Evolutionary conservation across 2,797 vertebrate genomes (phyloP).

Genomic region (Florisuga fusca): DNA sequence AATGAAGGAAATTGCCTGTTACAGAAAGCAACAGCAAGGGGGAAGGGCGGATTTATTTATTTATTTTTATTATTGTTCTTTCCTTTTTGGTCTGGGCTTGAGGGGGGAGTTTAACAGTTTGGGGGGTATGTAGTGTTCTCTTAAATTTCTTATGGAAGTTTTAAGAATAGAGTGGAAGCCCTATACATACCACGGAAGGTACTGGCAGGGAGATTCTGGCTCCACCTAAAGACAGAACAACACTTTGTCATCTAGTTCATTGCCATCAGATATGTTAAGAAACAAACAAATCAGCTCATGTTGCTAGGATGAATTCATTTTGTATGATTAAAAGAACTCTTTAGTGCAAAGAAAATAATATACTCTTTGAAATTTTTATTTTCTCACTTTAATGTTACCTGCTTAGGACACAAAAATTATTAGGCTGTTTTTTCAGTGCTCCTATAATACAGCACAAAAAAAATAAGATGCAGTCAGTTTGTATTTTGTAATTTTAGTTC

Average conservation of each 20-base stretch:
- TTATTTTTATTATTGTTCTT: no score
- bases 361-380: background rate
- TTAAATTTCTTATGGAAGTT: background rate
- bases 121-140: background rate
- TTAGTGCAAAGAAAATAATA: background rate
- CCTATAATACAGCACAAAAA: background rate
- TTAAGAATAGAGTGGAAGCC: background rate
- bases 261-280: background rate
- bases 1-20: background rate
- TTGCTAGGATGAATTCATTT: background rate
- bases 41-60: background rate
- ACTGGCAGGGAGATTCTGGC: background rate
- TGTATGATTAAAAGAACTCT: background rate
- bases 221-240: constrained; percentile 27
- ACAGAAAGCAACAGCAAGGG: background rate
- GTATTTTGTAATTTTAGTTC: background rate
- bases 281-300: background rate
- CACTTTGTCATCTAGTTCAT: background rate
- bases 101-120: background rate
- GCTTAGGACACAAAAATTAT: background rate
- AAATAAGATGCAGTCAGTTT: background rate
- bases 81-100: background rate
- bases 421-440: background rate
- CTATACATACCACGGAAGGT: background rate
- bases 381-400: background rate